Percentiles rank a stretch among this genome's conserved stretches.
Conservation (phyloP, 2,113 vertebrate genomes). For the Sinocyclocheilus rhinocerous region DNA sequence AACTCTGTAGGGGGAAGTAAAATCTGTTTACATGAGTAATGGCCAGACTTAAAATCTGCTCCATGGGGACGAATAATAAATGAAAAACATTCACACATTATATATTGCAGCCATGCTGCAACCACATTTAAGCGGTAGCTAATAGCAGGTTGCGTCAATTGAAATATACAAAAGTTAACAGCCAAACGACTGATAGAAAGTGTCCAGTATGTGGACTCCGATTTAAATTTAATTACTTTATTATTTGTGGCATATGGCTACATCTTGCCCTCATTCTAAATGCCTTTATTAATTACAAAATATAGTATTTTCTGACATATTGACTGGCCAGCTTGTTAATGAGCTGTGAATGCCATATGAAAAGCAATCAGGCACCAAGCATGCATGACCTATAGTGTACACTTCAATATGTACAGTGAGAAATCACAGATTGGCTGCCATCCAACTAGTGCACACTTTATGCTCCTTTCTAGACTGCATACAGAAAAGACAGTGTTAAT, state of each 20-base stretch:
- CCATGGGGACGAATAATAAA: slow-evolving; percentile 25
- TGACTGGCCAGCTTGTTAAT: background rate
- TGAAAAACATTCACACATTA: slow-evolving; percentile 16
- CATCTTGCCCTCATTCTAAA: background rate
- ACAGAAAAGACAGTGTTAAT: background rate
- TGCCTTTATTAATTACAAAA: background rate
- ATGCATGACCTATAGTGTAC: slow-evolving; percentile 22
- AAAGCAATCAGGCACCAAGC: slow-evolving; percentile 4
- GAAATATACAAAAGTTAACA: background rate
- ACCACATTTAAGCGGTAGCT: background rate
- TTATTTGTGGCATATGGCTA: background rate
- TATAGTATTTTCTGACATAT: background rate
- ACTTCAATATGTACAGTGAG: background rate
- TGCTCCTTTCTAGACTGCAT: background rate
- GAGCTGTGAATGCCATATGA: background rate
- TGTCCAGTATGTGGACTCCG: background rate
- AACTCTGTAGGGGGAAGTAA: background rate
- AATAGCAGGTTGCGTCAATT: background rate
- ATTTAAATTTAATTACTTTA: background rate
- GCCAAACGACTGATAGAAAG: slow-evolving; percentile 3
- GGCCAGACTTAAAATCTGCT: background rate
- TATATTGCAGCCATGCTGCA: background rate
- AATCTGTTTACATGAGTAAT: slow-evolving; percentile 27
- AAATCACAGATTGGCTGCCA: slow-evolving; percentile 26
- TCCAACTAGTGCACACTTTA: background rate